phyloP scores from a whole-genome alignment of 2,888 invertebrate species.

The Brassicogethes aeneus region DNA sequence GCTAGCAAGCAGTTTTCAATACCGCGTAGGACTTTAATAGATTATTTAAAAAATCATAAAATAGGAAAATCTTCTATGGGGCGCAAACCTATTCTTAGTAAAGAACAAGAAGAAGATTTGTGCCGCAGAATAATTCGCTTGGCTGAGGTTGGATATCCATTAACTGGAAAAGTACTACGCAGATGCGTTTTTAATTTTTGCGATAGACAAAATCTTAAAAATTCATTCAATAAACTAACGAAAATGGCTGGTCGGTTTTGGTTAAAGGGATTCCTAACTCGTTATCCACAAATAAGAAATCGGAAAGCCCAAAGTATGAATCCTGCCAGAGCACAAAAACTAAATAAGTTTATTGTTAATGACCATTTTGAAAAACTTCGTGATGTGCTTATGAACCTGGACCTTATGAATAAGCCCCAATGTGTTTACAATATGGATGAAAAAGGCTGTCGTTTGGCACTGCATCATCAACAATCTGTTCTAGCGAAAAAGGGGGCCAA shows the following conservation, averaged over 20 bases:
- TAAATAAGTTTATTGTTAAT: constrained; percentile 18
- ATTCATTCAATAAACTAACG: not conserved
- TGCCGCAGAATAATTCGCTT: too few species aligned
- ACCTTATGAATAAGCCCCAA: constrained; percentile 13
- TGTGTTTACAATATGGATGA: constrained; percentile 26
- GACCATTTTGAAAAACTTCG: constrained; percentile 18
- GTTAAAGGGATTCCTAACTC: not conserved
- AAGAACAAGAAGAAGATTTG: too few species aligned
- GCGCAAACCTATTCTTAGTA: too few species aligned
- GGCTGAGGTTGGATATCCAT: not conserved
- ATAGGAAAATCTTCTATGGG: too few species aligned
- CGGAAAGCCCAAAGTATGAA: constrained; percentile 22
- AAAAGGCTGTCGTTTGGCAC: constrained; percentile 23
- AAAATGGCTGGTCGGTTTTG: not conserved
- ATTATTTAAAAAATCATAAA: too few species aligned
- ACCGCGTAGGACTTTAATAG: too few species aligned
- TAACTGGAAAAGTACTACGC: not conserved
- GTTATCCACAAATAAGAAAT: not conserved
- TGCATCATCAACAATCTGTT: constrained; percentile 28
- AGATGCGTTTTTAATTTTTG: not conserved
- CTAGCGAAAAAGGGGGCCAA: constrained; percentile 27
- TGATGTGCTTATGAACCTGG: constrained; percentile 1
- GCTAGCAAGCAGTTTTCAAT: too few species aligned
- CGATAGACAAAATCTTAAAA: not conserved
- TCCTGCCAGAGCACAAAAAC: constrained; percentile 21